Evolutionary conservation across 2,797 vertebrate genomes (phyloP).

Genomic region (Brachyalestes nurse): DNA sequence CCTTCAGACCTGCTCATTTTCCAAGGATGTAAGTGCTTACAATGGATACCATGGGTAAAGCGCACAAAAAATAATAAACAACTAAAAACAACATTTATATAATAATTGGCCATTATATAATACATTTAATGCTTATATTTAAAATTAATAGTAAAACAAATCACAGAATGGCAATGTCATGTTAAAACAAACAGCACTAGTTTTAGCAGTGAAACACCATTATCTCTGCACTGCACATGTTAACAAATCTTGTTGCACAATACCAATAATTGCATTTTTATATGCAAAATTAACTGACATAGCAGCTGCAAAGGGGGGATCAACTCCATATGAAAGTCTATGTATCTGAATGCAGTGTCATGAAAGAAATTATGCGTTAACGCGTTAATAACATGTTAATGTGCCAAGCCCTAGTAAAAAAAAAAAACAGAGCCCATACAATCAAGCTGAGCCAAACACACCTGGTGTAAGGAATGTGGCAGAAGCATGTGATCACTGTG

Average conservation of each 20-base stretch:
- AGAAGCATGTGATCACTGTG: constrained; percentile 77
- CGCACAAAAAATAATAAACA: neutral
- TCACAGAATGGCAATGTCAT: no score
- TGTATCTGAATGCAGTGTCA: no score
- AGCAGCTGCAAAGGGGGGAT: no score
- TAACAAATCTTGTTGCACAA: neutral
- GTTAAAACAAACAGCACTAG: neutral
- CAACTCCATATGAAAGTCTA: no score
- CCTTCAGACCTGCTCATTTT: no score
- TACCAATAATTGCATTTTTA: neutral
- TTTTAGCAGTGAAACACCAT: neutral
- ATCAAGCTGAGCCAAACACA: constrained; percentile 42
- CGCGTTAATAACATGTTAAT: no score
- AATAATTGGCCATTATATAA: neutral
- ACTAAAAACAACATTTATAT: neutral
- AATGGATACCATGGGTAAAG: neutral
- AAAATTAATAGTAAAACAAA: no score
- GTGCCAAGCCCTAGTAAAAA: neutral
- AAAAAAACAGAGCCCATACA: neutral
- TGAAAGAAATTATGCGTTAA: no score
- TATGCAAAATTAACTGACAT: no score
- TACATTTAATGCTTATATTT: neutral
- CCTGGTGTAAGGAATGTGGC: constrained; percentile 80
- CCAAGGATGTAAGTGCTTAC: no score
- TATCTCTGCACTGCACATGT: neutral